Evolutionary conservation across 1,140 invertebrate genomes (phyloP), one percentile per base, ranked within the genome.

Genomic region (Drosophila repletoides): DNA sequence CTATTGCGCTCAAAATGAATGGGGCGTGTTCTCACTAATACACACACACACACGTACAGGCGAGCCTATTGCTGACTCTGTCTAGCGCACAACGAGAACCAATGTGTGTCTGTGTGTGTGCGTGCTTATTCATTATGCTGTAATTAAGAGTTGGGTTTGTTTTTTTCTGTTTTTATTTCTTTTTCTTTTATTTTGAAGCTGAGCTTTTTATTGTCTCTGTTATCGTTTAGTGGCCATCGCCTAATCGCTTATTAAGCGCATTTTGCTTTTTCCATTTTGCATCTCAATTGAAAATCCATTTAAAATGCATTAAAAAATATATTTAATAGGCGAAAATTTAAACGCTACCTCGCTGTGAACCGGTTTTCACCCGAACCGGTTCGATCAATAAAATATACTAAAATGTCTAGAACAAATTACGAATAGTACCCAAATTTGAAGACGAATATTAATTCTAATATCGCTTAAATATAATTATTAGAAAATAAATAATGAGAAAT

Each of bases 111-210:
- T 66, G 55, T 65, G 61, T 70, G 72, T 41, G 51, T 26, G 19
- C 69, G 58, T 60, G 36, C 34, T 86, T 79, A 86, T 88, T 88
- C 69, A 88, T 88, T 80, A 74, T 76, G 66, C 61, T 74, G 72
- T 88, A 88, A 88, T 88, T 88, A 88, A 84, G 59, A 76, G 70
- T 76, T 43, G n/a, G n/a, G 19, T 21, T 40, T 41, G 12, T 22
- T 19, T 38, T 12, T 14, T 34, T 14, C 29, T 33, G 51, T 64
- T 65, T 46, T 64, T 5, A 5, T 24, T 41, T 12, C 33, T 31
- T 21, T 40, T 33, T 15, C 7, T 40, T 10, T 45, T 45, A 41
- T 56, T 59, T 40, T 64, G 59, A 75, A 67, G 72, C 68, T 67
- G 61, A 26, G 43, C 52, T 63, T 61, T 61, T 34, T 45, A 72